phyloP scores from a whole-genome alignment of 2,113 vertebrate species.

The Hydrolagus affinis region DNA sequence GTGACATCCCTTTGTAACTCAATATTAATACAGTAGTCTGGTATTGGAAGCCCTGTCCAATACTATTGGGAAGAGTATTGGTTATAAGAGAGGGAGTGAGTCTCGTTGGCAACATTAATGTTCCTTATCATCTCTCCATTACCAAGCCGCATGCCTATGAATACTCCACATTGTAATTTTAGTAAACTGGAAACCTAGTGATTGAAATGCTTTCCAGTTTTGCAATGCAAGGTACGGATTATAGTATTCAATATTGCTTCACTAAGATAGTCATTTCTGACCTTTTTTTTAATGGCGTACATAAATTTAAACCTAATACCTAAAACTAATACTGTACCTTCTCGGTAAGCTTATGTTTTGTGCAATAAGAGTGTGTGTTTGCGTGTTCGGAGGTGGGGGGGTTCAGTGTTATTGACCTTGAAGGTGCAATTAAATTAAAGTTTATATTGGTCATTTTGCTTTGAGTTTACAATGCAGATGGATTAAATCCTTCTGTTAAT shows the following conservation, averaged over 20 bases:
- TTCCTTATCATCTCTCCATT: background rate
- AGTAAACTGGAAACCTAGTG: background rate
- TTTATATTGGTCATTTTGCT: slow-evolving; percentile 19
- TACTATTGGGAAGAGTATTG: background rate
- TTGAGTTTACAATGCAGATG: background rate
- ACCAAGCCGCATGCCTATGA: background rate
- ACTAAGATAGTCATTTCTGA: background rate
- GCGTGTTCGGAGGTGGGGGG: too few species aligned
- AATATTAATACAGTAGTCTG: background rate
- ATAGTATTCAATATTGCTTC: background rate
- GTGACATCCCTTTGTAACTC: background rate
- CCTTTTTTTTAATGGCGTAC: too few species aligned
- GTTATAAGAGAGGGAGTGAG: background rate
- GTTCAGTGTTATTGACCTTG: slow-evolving; percentile 11
- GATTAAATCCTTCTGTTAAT: slow-evolving; percentile 13
- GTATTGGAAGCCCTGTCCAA: background rate
- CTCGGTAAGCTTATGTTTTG: slow-evolving; percentile 21
- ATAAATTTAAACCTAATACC: slow-evolving; percentile 6
- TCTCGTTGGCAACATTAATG: background rate
- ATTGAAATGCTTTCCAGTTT: background rate
- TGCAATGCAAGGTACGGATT: background rate
- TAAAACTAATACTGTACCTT: slow-evolving; percentile 11
- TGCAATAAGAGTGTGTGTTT: slow-evolving; percentile 22
- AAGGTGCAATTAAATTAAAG: slow-evolving; percentile 25
- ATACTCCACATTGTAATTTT: background rate